Evolutionary conservation across 2,113 vertebrate genomes (phyloP).

Genomic region (Pheucticus melanocephalus): DNA sequence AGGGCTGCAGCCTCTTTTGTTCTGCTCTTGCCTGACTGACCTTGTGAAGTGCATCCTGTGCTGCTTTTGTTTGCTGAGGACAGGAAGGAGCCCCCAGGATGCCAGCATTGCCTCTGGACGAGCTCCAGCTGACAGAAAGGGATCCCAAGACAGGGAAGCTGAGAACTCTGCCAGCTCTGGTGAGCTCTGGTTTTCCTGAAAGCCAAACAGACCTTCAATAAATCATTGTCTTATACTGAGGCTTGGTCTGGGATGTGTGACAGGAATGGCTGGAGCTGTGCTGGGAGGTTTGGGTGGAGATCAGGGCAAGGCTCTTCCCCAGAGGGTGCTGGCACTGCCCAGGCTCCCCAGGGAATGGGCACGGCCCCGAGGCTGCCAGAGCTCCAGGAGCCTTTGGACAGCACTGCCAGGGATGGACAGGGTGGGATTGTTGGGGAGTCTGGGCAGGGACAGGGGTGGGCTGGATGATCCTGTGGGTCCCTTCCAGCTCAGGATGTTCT

Average conservation of each 20-base stretch:
- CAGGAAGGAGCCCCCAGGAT: constrained; percentile 52
- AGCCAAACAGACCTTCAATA: background rate
- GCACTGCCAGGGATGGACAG: background rate
- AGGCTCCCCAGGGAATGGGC: background rate
- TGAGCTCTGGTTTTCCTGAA: constrained; percentile 66
- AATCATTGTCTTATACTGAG: background rate
- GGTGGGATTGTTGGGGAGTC: background rate
- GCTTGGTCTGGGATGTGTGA: background rate
- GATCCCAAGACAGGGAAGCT: constrained; percentile 78
- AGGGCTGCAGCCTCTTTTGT: background rate
- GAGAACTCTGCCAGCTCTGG: constrained; percentile 86
- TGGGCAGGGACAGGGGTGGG: background rate
- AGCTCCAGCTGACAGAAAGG: constrained; percentile 82
- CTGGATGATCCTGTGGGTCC: no score
- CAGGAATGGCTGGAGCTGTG: background rate
- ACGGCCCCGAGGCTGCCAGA: background rate
- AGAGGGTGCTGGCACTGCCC: background rate
- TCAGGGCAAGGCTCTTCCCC: background rate
- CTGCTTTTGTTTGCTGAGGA: background rate
- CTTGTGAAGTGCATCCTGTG: background rate
- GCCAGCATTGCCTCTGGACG: constrained; percentile 84
- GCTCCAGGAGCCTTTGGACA: background rate
- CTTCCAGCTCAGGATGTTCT: background rate
- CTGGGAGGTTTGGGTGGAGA: accelerated
- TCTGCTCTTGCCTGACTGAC: background rate